Evolutionary conservation across 2,888 invertebrate genomes (phyloP), one percentile per base, ranked within the genome.

Genomic region (Drosophila fungiperda): DNA sequence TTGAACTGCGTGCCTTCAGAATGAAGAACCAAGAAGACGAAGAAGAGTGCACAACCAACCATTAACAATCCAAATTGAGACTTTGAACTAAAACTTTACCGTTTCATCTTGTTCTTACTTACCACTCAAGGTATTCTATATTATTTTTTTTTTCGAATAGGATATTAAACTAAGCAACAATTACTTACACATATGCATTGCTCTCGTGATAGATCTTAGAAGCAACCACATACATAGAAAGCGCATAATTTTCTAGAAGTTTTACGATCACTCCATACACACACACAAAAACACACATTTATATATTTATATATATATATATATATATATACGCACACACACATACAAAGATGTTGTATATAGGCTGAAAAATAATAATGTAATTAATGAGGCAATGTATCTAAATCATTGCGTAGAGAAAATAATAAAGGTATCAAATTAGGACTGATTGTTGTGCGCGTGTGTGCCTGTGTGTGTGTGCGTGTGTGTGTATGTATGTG

Each of bases 41-140:
- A 7, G 35, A 11, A 15, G 26, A 55, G 45, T 23, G 45, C 45
- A 38, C 26, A 48, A 71, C 32, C 62, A 60, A 72, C 59, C 68
- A 66, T 63, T 76, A 72, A 78, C 78, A 78, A 78, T 78, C 78
- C 78, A 78, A 78, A 78, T 63, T 76, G 72, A 78, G 78, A 78
- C 78, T 78, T 71, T 78, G 29, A 57, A 71, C 38, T n/a, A 54
- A 12, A 78, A 66, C 75, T 76, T 72, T 63, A 66, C 72, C 55
- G 50, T 63, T 50, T 55, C 58, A 35, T 55, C 66, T 35, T 29
- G 29, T 29, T 32, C 42, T 32, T 26, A 54, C 54, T 33, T 33
- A 54, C 45, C 49, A 54, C 32, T 64, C 48, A 36, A 17, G 49
- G 6, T 67, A 15, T 33, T 42, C 40, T 23, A 29, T 42, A 53